Conservation (phyloP, 2,113 vertebrate genomes). For the Salvelinus fontinalis region DNA sequence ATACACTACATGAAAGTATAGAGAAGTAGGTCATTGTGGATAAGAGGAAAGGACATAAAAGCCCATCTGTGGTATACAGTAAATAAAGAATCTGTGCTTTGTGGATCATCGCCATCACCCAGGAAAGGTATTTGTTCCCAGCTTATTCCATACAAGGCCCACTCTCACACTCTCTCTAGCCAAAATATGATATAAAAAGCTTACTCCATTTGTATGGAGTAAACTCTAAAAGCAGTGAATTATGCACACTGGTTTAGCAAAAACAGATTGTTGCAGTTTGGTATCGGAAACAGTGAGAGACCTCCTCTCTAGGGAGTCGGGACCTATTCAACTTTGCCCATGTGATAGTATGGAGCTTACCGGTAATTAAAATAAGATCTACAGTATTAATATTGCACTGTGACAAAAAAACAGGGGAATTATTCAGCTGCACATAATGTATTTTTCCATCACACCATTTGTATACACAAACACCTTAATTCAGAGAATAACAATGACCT, state of each 20-base stretch:
- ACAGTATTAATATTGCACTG: not conserved
- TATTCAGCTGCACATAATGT: not conserved
- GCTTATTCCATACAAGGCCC: conserved; percentile 32
- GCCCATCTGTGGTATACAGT: not conserved
- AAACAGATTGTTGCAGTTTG: conserved; percentile 43
- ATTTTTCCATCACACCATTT: not conserved
- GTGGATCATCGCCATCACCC: conserved; percentile 15
- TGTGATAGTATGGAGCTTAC: not conserved
- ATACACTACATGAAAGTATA: not conserved
- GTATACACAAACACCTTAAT: not conserved
- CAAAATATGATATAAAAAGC: conserved; percentile 55
- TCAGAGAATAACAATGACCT: too few relatives aligned
- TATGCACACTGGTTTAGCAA: conserved; percentile 45
- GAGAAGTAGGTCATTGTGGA: not conserved
- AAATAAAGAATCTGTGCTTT: not conserved
- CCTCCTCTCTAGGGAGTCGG: not conserved
- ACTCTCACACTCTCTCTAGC: conserved; percentile 16
- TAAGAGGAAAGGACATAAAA: not conserved
- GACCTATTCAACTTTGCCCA: not conserved
- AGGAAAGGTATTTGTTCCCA: conserved; percentile 35
- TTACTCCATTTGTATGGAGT: conserved; percentile 39
- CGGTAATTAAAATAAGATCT: not conserved
- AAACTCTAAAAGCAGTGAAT: conserved; percentile 41
- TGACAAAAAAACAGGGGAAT: too few relatives aligned
- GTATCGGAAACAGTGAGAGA: not conserved